Conservation (phyloP, 1,140 invertebrate species). For the Monomorium pharaonis region DNA sequence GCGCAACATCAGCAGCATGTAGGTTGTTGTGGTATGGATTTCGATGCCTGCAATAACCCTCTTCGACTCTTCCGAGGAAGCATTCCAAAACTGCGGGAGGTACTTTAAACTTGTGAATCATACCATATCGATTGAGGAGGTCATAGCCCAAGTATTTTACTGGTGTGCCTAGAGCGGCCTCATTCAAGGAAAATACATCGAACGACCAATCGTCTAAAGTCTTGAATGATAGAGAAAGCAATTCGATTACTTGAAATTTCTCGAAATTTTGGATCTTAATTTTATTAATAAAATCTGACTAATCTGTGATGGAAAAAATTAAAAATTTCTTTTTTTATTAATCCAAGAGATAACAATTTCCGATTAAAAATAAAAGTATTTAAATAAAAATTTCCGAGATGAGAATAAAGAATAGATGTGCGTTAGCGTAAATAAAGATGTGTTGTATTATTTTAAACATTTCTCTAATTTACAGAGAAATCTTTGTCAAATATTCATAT, state of each 20-base stretch:
- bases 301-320: not conserved
- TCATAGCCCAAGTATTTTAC: slow-evolving; percentile 97
- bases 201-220: slow-evolving; percentile 98
- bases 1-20: slow-evolving; percentile 97
- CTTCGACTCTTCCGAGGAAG: slow-evolving; percentile 91
- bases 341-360: not conserved
- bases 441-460: not conserved
- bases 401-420: too few species aligned
- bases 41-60: slow-evolving; percentile 93
- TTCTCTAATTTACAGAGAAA: too few species aligned
- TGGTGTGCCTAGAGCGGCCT: slow-evolving; percentile 93
- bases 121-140: slow-evolving; percentile 97
- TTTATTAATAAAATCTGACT: not conserved
- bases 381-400: not conserved
- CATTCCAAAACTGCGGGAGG: slow-evolving; percentile 90
- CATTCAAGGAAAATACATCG: slow-evolving; percentile 96
- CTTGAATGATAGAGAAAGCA: slow-evolving; percentile 83
- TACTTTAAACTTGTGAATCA: slow-evolving; percentile 98
- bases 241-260: slow-evolving; percentile 5
- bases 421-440: not conserved
- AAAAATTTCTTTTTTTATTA: not conserved
- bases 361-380: not conserved
- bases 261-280: not conserved
- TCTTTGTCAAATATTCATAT: not conserved
- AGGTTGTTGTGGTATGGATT: slow-evolving; percentile 98